Evolutionary conservation across 64 coral and sea anemone genomes (phyloP).

Genomic region (Actinia equina): DNA sequence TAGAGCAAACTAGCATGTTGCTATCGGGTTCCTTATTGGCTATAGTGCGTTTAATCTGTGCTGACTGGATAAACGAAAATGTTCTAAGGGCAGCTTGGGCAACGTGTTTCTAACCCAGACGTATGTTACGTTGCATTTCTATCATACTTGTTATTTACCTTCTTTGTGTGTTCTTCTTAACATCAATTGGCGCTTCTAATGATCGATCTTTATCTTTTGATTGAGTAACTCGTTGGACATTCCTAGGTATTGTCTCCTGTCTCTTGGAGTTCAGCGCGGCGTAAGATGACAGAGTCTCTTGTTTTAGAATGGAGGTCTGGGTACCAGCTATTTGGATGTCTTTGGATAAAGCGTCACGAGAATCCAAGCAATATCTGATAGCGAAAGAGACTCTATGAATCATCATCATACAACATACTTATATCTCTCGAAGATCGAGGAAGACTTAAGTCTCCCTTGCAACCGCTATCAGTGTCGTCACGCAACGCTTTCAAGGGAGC

Average conservation of each 20-base stretch:
- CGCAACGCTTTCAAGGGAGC: no score
- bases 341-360: constrained; percentile 20
- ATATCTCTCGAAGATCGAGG: no score
- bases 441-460: no score
- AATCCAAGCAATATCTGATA: constrained; percentile 56
- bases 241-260: neutral
- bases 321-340: constrained; percentile 28
- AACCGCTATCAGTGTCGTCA: no score
- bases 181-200: neutral
- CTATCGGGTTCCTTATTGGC: no score
- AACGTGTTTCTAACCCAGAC: no score
- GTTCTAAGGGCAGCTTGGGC: no score
- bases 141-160: neutral
- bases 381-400: neutral
- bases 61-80: no score
- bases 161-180: neutral
- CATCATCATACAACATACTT: neutral
- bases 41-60: no score
- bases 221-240: neutral
- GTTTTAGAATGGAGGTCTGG: constrained; percentile 32
- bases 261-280: constrained; percentile 1
- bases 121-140: no score
- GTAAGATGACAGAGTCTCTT: constrained; percentile 44
- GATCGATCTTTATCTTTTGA: neutral
- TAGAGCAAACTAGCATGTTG: no score